These are phyloP conservation scores for Archegozetes longisetosus DNA, from an alignment of 1,140 invertebrate genomes.

Conservation along the genomic window DNA sequence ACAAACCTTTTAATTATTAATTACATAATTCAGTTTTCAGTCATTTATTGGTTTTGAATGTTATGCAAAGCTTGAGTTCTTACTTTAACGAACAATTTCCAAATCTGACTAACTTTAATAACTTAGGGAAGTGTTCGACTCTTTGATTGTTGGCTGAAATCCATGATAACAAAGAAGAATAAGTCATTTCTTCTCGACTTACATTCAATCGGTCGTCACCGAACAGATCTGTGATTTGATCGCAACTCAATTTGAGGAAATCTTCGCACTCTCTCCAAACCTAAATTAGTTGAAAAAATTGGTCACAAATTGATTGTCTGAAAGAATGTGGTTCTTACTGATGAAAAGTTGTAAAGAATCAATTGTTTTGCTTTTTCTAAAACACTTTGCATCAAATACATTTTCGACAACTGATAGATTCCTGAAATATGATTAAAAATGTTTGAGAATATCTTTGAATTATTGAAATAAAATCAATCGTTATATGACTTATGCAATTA, in stretches of 20 bases:
- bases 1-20: not conserved
- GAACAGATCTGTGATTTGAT: not conserved
- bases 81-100: not conserved
- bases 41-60: too few relatives aligned
- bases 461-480: slow-evolving; percentile 51
- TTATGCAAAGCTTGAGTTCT: too few relatives aligned
- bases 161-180: not conserved
- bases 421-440: not conserved
- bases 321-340: slow-evolving; percentile 25
- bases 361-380: slow-evolving; percentile 35
- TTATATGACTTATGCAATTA: slow-evolving; percentile 45
- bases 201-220: slow-evolving; percentile 1
- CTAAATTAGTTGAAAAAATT: not conserved
- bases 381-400: slow-evolving; percentile 29
- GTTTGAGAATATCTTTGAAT: slow-evolving; percentile 31
- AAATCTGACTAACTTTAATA: slow-evolving; percentile 3
- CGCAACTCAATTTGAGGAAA: not conserved
- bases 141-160: not conserved
- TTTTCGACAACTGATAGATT: slow-evolving; percentile 3
- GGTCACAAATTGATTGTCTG: not conserved
- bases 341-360: slow-evolving; percentile 25
- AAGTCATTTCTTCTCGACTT: not conserved
- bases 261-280: not conserved
- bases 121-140: not conserved
- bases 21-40: not conserved